Evolutionary conservation across 2,888 invertebrate genomes (phyloP).

Genomic region (Ectemnius cavifrons): DNA sequence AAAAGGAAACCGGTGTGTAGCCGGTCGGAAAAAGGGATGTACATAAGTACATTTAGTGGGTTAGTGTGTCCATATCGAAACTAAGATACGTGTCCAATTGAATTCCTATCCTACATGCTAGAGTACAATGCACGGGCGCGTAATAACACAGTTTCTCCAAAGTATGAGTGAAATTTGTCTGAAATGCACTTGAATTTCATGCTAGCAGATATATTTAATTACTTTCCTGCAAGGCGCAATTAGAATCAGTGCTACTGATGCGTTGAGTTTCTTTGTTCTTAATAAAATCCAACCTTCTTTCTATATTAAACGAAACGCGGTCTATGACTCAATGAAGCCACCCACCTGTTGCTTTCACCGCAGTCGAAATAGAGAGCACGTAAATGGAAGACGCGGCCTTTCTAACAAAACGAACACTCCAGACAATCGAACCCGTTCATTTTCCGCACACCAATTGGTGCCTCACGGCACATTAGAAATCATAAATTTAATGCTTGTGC

Average conservation of each 20-base stretch:
- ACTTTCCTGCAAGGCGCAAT: too few species aligned
- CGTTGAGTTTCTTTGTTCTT: too few species aligned
- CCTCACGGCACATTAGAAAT: too few species aligned
- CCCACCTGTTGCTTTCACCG: conserved; percentile 53
- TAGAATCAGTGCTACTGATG: too few species aligned
- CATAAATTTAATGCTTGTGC: too few species aligned
- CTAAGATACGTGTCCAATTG: too few species aligned
- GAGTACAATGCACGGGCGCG: too few species aligned
- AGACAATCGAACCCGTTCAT: not conserved
- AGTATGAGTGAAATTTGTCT: too few species aligned
- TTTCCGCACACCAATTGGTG: not conserved
- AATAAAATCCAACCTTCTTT: not conserved
- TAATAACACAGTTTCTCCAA: too few species aligned
- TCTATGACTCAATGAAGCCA: conserved; percentile 38
- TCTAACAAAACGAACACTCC: conserved; percentile 6
- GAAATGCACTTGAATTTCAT: too few species aligned
- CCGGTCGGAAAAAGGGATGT: not conserved
- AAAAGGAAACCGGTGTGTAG: conserved; percentile 3
- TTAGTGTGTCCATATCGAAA: not conserved
- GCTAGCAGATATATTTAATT: too few species aligned
- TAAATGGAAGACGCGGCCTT: not conserved
- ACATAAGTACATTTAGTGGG: not conserved
- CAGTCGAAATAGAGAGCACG: conserved; percentile 22
- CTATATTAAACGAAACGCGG: conserved; percentile 12
- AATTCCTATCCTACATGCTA: too few species aligned